A percentile compares a stretch with the other conserved stretches of the same genome.
Evolutionary conservation across 2,797 vertebrate genomes (phyloP).

Genomic region (Leuciscus waleckii): DNA sequence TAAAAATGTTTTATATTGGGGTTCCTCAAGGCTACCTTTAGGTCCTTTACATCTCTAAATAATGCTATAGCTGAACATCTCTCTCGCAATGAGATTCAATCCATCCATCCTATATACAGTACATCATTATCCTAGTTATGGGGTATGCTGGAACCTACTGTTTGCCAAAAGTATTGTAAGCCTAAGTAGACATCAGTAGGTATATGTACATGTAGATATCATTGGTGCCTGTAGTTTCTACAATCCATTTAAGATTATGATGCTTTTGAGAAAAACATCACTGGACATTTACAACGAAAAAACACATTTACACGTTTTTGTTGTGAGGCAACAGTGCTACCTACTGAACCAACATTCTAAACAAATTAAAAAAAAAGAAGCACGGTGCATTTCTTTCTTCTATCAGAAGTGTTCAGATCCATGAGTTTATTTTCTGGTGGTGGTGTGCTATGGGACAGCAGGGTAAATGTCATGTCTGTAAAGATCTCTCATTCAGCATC

Average conservation of each 20-base stretch:
- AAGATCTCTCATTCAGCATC: slow-evolving; percentile 39
- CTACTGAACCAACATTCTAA: background rate
- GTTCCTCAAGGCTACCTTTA: background rate
- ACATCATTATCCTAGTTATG: background rate
- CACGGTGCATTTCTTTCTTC: background rate
- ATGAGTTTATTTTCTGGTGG: slow-evolving; percentile 60
- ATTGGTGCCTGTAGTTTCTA: background rate
- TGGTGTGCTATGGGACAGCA: slow-evolving; percentile 26
- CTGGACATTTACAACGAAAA: background rate
- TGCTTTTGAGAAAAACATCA: background rate
- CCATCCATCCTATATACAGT: background rate
- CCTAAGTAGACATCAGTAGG: background rate
- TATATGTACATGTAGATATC: background rate
- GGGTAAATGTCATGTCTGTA: background rate
- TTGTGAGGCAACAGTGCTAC: background rate
- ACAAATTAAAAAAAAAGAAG: background rate
- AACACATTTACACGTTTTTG: background rate
- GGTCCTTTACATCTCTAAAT: background rate
- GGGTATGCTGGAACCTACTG: background rate
- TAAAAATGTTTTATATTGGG: background rate
- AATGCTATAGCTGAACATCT: background rate
- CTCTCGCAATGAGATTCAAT: background rate
- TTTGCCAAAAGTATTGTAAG: background rate
- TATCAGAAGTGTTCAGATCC: slow-evolving; percentile 37
- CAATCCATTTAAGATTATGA: background rate